Conservation (phyloP, 2,888 invertebrate species). For the Octodonta nipae region DNA sequence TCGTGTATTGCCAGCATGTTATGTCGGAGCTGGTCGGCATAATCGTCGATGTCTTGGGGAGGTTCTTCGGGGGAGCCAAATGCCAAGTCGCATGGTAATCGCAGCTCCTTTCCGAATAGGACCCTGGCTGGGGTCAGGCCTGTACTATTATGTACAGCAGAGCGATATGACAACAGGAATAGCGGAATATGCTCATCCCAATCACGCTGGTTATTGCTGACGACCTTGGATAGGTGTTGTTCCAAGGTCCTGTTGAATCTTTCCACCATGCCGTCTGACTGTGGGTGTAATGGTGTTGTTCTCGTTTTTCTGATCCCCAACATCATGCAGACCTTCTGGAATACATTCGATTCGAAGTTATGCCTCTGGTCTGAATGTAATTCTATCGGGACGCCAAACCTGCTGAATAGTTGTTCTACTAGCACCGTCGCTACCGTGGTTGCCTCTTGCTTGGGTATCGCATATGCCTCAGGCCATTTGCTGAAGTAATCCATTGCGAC, state of each 20-base stretch:
- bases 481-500: slow-evolving; percentile 7
- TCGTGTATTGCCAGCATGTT: too few relatives aligned
- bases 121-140: slow-evolving; percentile 1
- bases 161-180: slow-evolving; percentile 3
- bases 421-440: slow-evolving; percentile 14
- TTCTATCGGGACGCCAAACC: slow-evolving; percentile 14
- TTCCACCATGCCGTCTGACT: slow-evolving; percentile 5
- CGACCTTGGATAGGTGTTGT: neutral
- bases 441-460: slow-evolving; percentile 7
- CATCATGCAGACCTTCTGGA: slow-evolving; percentile 14
- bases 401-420: slow-evolving; percentile 12
- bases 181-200: neutral
- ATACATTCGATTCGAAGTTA: slow-evolving; percentile 23
- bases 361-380: slow-evolving; percentile 15
- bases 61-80: too few relatives aligned
- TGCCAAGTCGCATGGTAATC: slow-evolving; percentile 8
- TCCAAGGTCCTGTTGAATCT: slow-evolving; percentile 1
- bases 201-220: neutral
- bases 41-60: too few relatives aligned
- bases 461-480: slow-evolving; percentile 7
- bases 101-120: slow-evolving; percentile 6
- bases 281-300: slow-evolving; percentile 3
- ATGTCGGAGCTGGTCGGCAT: too few relatives aligned
- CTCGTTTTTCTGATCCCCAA: slow-evolving; percentile 17
- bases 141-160: neutral